Base-by-base conservation (phyloP, 2,797 vertebrate genomes). In the Microctenopoma lineatum region DNA sequence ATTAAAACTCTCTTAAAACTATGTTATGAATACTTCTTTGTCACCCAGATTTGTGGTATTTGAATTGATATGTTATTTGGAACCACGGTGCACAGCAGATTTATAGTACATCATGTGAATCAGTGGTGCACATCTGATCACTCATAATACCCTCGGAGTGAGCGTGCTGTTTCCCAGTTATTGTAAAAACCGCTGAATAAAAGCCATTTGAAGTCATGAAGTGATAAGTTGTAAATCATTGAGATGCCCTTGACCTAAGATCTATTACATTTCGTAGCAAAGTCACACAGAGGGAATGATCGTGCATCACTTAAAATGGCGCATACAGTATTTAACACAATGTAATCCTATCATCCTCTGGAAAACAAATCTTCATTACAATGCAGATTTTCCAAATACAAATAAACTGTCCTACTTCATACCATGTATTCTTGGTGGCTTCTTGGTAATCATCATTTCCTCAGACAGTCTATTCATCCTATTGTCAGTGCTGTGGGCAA, bases 181-280 rank as follows among this genome's bases (percentile, higher is more conserved):
- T 73, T 82, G 53, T 73, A 75, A 67, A 71, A 71, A 38, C 34
- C 51, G 36, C 53, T 66, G 58, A 61, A 68, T 42, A 75, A 74
- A 66, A 15, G 52, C 2, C 15, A 63, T 79, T 73, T 79, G 68
- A 85, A 68, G 62, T 62, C 45, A 21, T 39, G n/a, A 72, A 70
- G 81, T 84, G 82, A 77, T 77, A 70, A 81, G 66, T 76, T 84
- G 76, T 84, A 87, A 79, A 71, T 85, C 57, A 42, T 47, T 4
- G 8, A 48, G 59, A 55, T 21, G 58, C 21, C 68, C 57, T 57
- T 61, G 59, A 75, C 60, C 64, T 78, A 59, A 58, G 41, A 56
- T 75, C 46, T 71, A 65, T 81, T 77, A 81, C 42, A 63, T 57
- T 56, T 61, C 7, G 74, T 41, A 53, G 47, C 42, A 54, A 56